Percentiles rank a stretch among this genome's conserved stretches.
Conservation (phyloP, 2,797 vertebrate species). For the Acestrorhynchus altus region DNA sequence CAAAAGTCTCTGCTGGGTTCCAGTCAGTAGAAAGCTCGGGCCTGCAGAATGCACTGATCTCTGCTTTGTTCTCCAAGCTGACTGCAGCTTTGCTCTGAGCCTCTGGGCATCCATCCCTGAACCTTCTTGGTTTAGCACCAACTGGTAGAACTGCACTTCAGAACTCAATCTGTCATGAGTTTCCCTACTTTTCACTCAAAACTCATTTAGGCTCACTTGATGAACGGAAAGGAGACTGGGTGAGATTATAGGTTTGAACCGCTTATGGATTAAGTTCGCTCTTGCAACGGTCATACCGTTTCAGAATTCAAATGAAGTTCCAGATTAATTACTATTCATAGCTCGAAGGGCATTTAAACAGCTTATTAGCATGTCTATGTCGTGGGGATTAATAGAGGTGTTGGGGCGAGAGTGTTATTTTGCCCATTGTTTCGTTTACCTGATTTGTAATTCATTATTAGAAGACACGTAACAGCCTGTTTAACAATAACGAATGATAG, state of each 20-base stretch:
- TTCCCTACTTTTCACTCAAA: conserved; percentile 33
- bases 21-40: conserved; percentile 17
- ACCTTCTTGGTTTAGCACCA: conserved; percentile 22
- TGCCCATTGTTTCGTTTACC: conserved; percentile 9
- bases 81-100: conserved; percentile 42
- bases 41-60: conserved; percentile 32
- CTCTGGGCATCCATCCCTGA: conserved; percentile 34
- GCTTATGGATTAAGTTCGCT: conserved; percentile 28
- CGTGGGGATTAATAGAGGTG: conserved; percentile 31
- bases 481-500: conserved; percentile 26
- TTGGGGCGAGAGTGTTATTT: conserved; percentile 29
- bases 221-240: conserved; percentile 24
- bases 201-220: background rate
- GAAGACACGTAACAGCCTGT: conserved; percentile 9
- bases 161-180: conserved; percentile 11
- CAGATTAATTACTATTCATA: conserved; percentile 51
- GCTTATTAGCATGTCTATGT: conserved; percentile 53
- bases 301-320: conserved; percentile 50
- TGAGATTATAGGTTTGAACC: conserved; percentile 33
- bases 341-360: conserved; percentile 48
- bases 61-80: conserved; percentile 32
- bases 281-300: conserved; percentile 7
- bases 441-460: conserved; percentile 30
- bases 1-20: conserved; percentile 33
- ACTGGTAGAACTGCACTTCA: conserved; percentile 38